Evolutionary conservation across 2,113 vertebrate species (phyloP), one percentile per base, ranked within the genome.

Genomic region (Patagioenas fasciata): DNA sequence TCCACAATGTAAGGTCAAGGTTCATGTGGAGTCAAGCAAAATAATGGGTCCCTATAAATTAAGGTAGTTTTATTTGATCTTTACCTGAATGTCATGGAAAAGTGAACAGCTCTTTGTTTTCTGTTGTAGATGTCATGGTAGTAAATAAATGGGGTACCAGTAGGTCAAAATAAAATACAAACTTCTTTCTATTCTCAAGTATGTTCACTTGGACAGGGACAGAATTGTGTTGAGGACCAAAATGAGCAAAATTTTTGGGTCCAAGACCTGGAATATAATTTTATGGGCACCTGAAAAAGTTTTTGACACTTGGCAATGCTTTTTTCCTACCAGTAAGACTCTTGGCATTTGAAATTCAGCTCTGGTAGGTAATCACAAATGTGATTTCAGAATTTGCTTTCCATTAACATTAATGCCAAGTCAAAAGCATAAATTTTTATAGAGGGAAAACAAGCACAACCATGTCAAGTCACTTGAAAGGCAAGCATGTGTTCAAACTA

Each of bases 371-470:
- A 82, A 93, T 77, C 36, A 69, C 51, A 73, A 7, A 56, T 51
- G 48, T 36, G 38, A 85, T 65, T 89, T 82, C 81, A 85, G 66
- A 81, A 85, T 85, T 95, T 92, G 61, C 21, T 89, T 96, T 79
- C 80, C 77, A 92, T 92, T 91, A 95, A 87, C 38, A 54, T 91
- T 58, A 91, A 91, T 78, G 42, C 26, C 58, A 83, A 83, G 51
- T 80, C 66, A 83, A 77, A 89, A 89, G 51, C 50, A 58, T n/a
- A 62, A 85, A 62, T 21, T 31, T 89, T 89, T 91, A 36, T 51
- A 93, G 54, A 73, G 18, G 23, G 9, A 88, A 94, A 89, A 94
- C 44, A 85, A 57, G 31, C 44, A 85, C 31, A 61, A 69, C 57
- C n/a, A n/a, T 21, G 8, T 60, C n/a, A 57, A 92, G 50, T 36